phyloP scores from a whole-genome alignment of 1,140 invertebrate species.

The Drosophila teissieri region DNA sequence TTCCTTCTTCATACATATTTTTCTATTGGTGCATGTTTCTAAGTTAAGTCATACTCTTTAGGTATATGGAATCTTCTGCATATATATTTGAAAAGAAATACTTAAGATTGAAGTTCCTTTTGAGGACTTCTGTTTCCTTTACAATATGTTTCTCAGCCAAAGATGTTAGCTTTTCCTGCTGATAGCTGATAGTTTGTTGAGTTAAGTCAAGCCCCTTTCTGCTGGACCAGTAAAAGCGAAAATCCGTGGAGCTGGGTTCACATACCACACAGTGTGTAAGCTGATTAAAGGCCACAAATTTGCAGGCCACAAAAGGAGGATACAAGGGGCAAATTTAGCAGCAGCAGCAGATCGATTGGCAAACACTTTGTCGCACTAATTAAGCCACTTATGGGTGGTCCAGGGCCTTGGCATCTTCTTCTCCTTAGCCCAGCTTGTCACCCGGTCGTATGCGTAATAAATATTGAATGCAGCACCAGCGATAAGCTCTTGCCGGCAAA shows the following conservation, averaged over 20 bases:
- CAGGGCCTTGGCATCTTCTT: slow-evolving; percentile 25
- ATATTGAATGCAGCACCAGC: slow-evolving; percentile 58
- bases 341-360: slow-evolving; percentile 46
- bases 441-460: slow-evolving; percentile 63
- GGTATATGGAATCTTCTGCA: too few relatives aligned
- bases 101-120: too few relatives aligned
- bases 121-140: too few relatives aligned
- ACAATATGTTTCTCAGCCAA: too few relatives aligned
- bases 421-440: slow-evolving; percentile 23
- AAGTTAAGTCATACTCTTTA: too few relatives aligned
- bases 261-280: slow-evolving; percentile 30
- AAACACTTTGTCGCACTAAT: slow-evolving; percentile 73
- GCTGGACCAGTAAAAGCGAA: background rate
- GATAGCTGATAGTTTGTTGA: too few relatives aligned
- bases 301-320: slow-evolving; percentile 1
- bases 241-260: background rate
- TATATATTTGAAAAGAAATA: too few relatives aligned
- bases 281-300: slow-evolving; percentile 53
- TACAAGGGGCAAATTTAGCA: background rate
- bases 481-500: slow-evolving; percentile 25
- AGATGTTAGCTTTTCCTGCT: background rate
- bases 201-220: background rate
- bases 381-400: slow-evolving; percentile 60
- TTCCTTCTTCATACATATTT: too few relatives aligned
- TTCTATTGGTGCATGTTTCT: too few relatives aligned